Base-by-base conservation (phyloP, 2,888 invertebrate species). In the Phyllotreta striolata region DNA sequence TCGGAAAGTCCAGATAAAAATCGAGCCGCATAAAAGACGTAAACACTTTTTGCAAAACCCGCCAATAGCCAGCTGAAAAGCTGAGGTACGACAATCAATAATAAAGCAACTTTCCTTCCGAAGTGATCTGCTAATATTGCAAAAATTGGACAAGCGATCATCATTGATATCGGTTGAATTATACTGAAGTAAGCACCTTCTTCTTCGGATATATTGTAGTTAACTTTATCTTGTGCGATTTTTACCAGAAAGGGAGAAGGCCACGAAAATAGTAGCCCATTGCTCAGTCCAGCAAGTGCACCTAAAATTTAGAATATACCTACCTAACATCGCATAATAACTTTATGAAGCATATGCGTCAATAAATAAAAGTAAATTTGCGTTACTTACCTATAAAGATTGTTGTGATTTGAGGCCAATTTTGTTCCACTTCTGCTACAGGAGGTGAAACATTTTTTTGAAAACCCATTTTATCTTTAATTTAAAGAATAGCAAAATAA, bases 171-270 rank as follows among this genome's bases (percentile, higher is more conserved):
- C 3, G 77, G 73, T 6, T 78, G 75, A 47, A 79, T 73, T 6
- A 77, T 73, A 1, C 74, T 75, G 49, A 78, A 74, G 62, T 78
- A 78, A 0, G 79, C 78, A 1, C 75, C 77, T 72, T 78, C 70
- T 35, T 77, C 77, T 57, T 75, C 71, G 2, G 75, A 75, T 35
- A 79, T 71, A 35, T 77, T 69, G 41, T 72, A 70, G 6, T 72
- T 71, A 9, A 71, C 70, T 51, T 75, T 71, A 47, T 74, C 74
- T 38, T 72, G 65, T 34, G 75, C 67, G 3, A 79, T 70, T 61
- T 72, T 73, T 41, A 78, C 76, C 14, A 79, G 73, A 6, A 78
- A 74, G 13, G 79, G 79, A 35, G 79, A 78, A 47, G 79, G 69
- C 79, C 79, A 79, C 8, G 70, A 60, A 41, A 69, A 70, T 5